A percentile compares a stretch with the other conserved stretches of the same genome.
phyloP scores from a whole-genome alignment of 2,888 invertebrate genomes.

The Villa cingulata region DNA sequence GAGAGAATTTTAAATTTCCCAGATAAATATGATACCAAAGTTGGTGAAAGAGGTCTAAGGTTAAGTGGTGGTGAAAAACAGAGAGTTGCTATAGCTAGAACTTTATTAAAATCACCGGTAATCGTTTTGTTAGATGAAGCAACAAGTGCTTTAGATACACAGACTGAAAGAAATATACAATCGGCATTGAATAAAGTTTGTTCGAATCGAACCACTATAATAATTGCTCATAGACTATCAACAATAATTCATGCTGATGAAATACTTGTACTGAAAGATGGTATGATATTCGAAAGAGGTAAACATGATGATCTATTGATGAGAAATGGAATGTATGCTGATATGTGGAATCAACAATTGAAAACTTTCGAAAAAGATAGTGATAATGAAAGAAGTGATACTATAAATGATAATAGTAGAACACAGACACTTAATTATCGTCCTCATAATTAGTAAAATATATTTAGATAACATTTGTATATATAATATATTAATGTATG shows the following conservation, averaged over 20 bases:
- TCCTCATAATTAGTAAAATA: no score
- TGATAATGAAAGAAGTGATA: background rate
- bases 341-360: slow-evolving; percentile 89
- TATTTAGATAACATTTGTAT: no score
- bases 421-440: no score
- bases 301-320: slow-evolving; percentile 52
- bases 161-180: slow-evolving; percentile 90
- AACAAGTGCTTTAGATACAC: slow-evolving; percentile 87
- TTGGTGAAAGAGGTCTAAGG: slow-evolving; percentile 89
- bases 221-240: slow-evolving; percentile 88
- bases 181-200: slow-evolving; percentile 76
- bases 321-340: slow-evolving; percentile 62
- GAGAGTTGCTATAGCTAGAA: slow-evolving; percentile 90
- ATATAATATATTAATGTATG: no score
- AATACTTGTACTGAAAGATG: slow-evolving; percentile 84
- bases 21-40: slow-evolving; percentile 73
- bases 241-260: slow-evolving; percentile 91
- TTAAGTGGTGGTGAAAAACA: slow-evolving; percentile 97
- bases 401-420: background rate
- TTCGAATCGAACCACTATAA: slow-evolving; percentile 77
- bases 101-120: slow-evolving; percentile 79
- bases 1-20: slow-evolving; percentile 84
- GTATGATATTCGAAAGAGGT: slow-evolving; percentile 82
- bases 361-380: slow-evolving; percentile 27
- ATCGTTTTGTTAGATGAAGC: slow-evolving; percentile 91